Evolutionary conservation across 2,113 vertebrate genomes (phyloP).

Genomic region (Rhegmatorhina hoffmannsi): DNA sequence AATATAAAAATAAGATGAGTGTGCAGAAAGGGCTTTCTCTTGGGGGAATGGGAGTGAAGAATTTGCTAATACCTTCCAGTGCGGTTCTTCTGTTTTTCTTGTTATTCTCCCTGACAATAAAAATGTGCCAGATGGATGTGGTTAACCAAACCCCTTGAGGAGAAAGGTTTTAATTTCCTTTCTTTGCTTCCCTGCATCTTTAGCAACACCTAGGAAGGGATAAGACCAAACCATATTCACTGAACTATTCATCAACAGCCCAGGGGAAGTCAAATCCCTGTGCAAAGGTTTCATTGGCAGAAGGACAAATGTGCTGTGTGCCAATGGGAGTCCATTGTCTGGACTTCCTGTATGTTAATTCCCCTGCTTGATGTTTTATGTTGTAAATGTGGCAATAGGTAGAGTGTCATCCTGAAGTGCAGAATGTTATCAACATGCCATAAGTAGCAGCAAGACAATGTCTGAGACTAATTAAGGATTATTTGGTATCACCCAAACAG

Average conservation of each 20-base stretch:
- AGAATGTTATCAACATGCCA: accelerated
- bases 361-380: not conserved
- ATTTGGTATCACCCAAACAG: not conserved
- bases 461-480: not conserved
- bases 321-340: not conserved
- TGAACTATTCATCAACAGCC: not conserved
- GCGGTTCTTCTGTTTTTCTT: not conserved
- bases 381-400: not conserved
- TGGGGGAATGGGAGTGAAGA: not conserved
- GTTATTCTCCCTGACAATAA: not conserved
- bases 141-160: not conserved
- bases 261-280: not conserved
- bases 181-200: not conserved
- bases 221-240: not conserved
- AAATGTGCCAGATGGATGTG: not conserved
- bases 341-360: not conserved
- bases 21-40: not conserved
- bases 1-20: not conserved
- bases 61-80: not conserved
- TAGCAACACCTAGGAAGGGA: not conserved
- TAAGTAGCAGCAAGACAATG: not conserved
- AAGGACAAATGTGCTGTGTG: not conserved
- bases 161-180: not conserved
- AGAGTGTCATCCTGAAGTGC: not conserved
- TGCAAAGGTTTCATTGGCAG: not conserved